Evolutionary conservation across 2,797 vertebrate genomes (phyloP), one percentile per base, ranked within the genome.

Genomic region (Petrocephalus schoutedeni): DNA sequence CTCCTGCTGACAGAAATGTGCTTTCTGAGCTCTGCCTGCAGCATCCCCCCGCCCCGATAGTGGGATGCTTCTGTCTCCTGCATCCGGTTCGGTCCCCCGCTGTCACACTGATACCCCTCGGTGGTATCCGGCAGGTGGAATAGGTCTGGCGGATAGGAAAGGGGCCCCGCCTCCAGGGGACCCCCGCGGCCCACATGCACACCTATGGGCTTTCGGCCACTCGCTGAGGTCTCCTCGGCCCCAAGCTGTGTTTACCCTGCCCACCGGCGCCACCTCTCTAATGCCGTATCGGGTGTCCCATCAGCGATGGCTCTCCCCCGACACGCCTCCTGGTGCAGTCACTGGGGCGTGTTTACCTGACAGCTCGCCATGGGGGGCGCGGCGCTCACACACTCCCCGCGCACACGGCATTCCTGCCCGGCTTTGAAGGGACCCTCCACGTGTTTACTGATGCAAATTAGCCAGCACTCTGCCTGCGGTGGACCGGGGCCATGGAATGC

Each of bases 361-460:
- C 93, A 91, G 4, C 89, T 93, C 95, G 93, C 92, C 90, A 91
- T 96, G 96, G 96, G 96, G 95, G 96, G 96, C 89, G 89, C 88
- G 87, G 90, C 86, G 21, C 89, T 88, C 87, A 89, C 59, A 14
- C 19, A 28, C 59, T 23, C 86, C 16, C 21, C 59, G 14, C 5
- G 0, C 54, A 9, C 28, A 54, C 21, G 6, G 54, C 91, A 92
- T 93, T 94, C 93, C 92, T 67, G 41, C 14, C 89, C 92, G 90
- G 89, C 95, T 95, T 96, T 96, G 94, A 95, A 94, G 92, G 89
- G 90, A 85, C 90, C 87, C 45, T 88, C 85, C 14, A 88, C 90
- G 89, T 96, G 93, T 96, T 96, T 96, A 95, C 95, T 91, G 93
- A 95, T 95, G 94, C 95, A 95, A 96, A 96, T 96, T 95, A 96